Evolutionary conservation across 2,888 invertebrate species (phyloP), one percentile per base, ranked within the genome.

Genomic region (Phyto melanocephala): DNA sequence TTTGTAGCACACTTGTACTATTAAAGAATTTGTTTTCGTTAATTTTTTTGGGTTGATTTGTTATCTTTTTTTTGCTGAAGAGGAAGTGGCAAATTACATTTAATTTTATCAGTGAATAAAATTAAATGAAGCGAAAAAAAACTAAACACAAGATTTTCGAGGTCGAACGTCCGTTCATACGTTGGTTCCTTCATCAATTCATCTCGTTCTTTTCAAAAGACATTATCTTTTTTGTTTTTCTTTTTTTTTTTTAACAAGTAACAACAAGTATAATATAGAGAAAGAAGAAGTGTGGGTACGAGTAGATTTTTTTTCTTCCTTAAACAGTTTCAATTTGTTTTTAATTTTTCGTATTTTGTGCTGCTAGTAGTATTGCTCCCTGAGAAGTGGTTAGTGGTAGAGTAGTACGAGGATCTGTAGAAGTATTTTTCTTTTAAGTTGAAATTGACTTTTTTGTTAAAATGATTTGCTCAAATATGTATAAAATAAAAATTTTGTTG

Each of bases 31-130:
- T 62, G 17, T 28, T 33, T 28, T 63, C 47, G 45, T 56, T 68
- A 58, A 56, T 52, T 17, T 58, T 71, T 81, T 65, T 78, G 24
- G 40, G n/a, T 40, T 63, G 70, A 60, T 74, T 81, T 80, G 47
- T 75, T 75, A n/a, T 50, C 17, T 42, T 10, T 60, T 87, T 89
- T 88, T 85, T 87, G 87, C 87, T 90, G 89, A 89, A 89, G 88
- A 89, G 89, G 89, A 89, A 89, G 88, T 89, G 86, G 88, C 87
- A 89, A 90, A 89, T 89, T 89, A 89, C 90, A 90, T 89, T 89
- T 89, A 89, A 89, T 89, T 89, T 82, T 82, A 82, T 82, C 82
- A 79, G 79, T 62, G 79, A 75, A 77, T 82, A 37, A 79, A 82
- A 79, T 82, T 79, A 79, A 82, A 79, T 82, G 75, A 79, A 82